Base-by-base conservation (phyloP, 2,888 invertebrate species). In the Orchesella flavescens region DNA sequence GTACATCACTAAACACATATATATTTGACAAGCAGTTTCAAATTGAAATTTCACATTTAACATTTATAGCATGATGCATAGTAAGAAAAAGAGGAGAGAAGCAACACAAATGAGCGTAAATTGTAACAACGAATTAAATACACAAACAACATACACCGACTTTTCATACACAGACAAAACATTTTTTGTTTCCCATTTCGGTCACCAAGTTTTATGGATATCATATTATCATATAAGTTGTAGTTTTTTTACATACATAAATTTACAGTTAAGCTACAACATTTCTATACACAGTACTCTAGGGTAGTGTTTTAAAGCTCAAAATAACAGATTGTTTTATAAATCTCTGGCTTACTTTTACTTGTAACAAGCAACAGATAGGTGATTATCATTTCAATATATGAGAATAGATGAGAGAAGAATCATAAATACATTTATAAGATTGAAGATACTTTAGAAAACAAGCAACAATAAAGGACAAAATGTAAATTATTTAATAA, bases 261-360 rank as follows among this genome's bases (percentile, higher is more conserved):
- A n/a, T n/a, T 34, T 7, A 34, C 34, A 34, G 34, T 34, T 34
- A 34, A 34, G 34, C 34, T 34, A 34, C 34, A 34, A 34, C 34
- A 34, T 2, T 34, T 34, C 34, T 34, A 34, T 34, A 34, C 34
- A 34, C 34, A 34, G 49, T 76, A 57, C 66, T 68, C 68, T 76
- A 68, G 44, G 46, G 69, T 72, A 57, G 49, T 68, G 68, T 68
- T 79, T 71, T 79, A 79, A 79, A 79, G 79, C 79, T 79, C 79
- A 79, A 79, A 79, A 73, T 66, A 79, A 79, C 65, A 61, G 10
- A 65, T 43, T 61, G 13, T 24, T 61, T 44, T n/a, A n/a, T 15
- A 49, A 49, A 7, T 49, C 10, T 15, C 49, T 15, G 19, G 53
- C 49, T 53, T 19, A 49, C 75, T 53, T 59, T 12, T 19, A 59